phyloP scores from a whole-genome alignment of 2,113 vertebrate genomes.

The Alligator mississippiensis region DNA sequence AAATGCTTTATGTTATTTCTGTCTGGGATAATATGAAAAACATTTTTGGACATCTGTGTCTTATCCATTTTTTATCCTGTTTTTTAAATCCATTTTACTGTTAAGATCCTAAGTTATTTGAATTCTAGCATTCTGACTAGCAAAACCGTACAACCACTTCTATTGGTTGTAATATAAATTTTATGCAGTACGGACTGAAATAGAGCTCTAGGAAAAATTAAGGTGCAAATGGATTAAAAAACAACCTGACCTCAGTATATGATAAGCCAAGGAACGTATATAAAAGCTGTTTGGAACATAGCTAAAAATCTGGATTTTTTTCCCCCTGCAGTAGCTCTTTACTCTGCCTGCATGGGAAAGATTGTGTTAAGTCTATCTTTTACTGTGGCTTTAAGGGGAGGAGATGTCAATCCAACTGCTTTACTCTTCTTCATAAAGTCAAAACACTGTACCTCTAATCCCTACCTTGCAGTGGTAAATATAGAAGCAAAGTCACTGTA shows the following conservation, averaged over 20 bases:
- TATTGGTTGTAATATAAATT: background rate
- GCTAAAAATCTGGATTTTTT: background rate
- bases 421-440: background rate
- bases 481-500: background rate
- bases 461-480: background rate
- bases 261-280: background rate
- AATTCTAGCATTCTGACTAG: background rate
- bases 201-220: background rate
- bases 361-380: background rate
- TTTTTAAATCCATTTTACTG: too few species aligned
- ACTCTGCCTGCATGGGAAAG: background rate
- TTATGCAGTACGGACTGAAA: background rate
- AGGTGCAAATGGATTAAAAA: background rate
- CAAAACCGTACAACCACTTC: background rate
- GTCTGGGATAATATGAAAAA: too few species aligned
- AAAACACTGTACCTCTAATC: background rate
- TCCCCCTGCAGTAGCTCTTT: rapidly evolving
- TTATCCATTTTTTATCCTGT: too few species aligned
- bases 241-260: background rate
- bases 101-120: background rate
- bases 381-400: too few species aligned
- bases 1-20: background rate
- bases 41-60: too few species aligned
- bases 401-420: background rate
- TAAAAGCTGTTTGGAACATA: background rate